A percentile compares a stretch with the other conserved stretches of the same genome.
Evolutionary conservation across 2,888 invertebrate species (phyloP).

Genomic region (Eudasyphora cyanicolor): DNA sequence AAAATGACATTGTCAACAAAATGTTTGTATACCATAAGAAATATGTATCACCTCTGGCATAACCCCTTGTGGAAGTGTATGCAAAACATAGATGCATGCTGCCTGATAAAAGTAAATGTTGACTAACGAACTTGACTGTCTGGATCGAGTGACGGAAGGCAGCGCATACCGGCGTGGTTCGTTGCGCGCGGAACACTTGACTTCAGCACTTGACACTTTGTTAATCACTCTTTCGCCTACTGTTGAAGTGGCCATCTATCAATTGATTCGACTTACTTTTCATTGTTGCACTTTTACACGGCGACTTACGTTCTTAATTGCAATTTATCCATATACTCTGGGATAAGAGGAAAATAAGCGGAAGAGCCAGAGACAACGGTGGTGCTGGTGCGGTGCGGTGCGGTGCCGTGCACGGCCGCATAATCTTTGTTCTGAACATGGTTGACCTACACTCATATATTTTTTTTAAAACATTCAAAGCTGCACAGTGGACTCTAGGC

Average conservation of each 20-base stretch:
- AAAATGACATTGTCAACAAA: too few relatives aligned
- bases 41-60: too few relatives aligned
- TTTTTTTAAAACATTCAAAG: too few relatives aligned
- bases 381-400: too few relatives aligned
- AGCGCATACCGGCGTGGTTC: too few relatives aligned
- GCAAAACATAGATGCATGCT: not conserved
- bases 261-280: conserved; percentile 11
- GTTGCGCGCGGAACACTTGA: conserved; percentile 8
- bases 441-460: too few relatives aligned
- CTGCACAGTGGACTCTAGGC: too few relatives aligned
- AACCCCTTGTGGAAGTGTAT: not conserved
- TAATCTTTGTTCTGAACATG: too few relatives aligned
- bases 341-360: not conserved
- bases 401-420: too few relatives aligned
- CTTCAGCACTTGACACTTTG: conserved; percentile 5
- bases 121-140: conserved; percentile 43
- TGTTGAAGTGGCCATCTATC: conserved; percentile 11
- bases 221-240: conserved; percentile 10
- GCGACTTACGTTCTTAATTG: conserved; percentile 17
- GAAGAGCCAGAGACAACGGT: too few relatives aligned
- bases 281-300: conserved; percentile 20
- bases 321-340: not conserved
- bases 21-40: too few relatives aligned
- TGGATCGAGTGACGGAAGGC: not conserved
- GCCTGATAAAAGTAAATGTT: not conserved